These are phyloP conservation scores for Adelphocoris suturalis DNA, from an alignment of 2,888 invertebrate genomes.

Conservation along the genomic window DNA sequence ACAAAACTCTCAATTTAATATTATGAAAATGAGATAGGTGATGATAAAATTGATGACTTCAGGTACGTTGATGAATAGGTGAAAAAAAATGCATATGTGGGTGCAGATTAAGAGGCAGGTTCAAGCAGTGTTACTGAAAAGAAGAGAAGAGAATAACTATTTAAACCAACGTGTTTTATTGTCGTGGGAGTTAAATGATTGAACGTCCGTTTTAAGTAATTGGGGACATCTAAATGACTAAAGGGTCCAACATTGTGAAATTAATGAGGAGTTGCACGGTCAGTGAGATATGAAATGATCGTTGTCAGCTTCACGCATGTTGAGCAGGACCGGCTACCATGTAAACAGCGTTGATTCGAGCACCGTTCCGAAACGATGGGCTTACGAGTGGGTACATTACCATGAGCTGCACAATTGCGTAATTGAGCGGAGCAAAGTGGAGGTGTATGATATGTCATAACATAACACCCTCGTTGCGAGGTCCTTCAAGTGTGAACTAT, in stretches of 20 bases:
- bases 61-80: no score
- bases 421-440: slow-evolving; percentile 57
- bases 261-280: slow-evolving; percentile 52
- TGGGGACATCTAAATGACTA: not conserved
- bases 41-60: no score
- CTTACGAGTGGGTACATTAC: slow-evolving; percentile 29
- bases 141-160: no score
- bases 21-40: no score
- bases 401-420: slow-evolving; percentile 54
- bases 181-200: no score
- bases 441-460: slow-evolving; percentile 47
- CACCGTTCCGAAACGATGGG: slow-evolving; percentile 59
- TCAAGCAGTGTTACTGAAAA: no score
- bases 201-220: no score
- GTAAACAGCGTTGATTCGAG: slow-evolving; percentile 55
- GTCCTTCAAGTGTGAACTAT: slow-evolving; percentile 5
- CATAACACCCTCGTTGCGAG: slow-evolving; percentile 20
- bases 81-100: no score
- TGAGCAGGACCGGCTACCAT: slow-evolving; percentile 46
- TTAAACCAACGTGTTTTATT: no score
- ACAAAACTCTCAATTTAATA: no score
- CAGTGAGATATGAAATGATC: slow-evolving; percentile 62
- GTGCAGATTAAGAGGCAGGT: no score
- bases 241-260: not conserved
- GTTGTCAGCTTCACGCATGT: slow-evolving; percentile 43